These are phyloP conservation scores for Syngnathus rostellatus DNA, from an alignment of 2,797 vertebrate species.

Conservation along the genomic window DNA sequence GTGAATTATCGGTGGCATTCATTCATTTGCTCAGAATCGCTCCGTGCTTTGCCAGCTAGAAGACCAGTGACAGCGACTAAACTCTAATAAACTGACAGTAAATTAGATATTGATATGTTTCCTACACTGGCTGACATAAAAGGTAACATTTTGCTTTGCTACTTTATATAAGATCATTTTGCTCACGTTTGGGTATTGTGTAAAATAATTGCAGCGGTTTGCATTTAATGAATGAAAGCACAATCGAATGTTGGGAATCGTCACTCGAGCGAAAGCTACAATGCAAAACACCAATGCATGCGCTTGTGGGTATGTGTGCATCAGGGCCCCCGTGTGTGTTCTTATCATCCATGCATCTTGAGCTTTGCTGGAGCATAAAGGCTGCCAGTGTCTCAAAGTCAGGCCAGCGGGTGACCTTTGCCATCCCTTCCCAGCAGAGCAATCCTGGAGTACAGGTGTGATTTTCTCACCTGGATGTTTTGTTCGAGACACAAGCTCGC, in stretches of 20 bases:
- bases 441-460: slow-evolving; percentile 52
- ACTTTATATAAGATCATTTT: background rate
- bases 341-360: slow-evolving; percentile 30
- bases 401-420: slow-evolving; percentile 52
- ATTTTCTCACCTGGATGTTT: slow-evolving; percentile 71
- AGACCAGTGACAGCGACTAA: background rate
- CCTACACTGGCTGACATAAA: background rate
- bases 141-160: background rate
- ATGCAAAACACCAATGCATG: slow-evolving; percentile 17
- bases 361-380: slow-evolving; percentile 51
- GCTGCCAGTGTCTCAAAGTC: slow-evolving; percentile 46
- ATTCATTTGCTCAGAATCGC: background rate
- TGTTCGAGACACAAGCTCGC: slow-evolving; percentile 53
- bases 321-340: slow-evolving; percentile 11
- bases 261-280: slow-evolving; percentile 28
- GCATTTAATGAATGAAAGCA: slow-evolving; percentile 11
- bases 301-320: slow-evolving; percentile 11
- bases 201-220: slow-evolving; percentile 25
- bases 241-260: background rate
- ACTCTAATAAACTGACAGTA: no score
- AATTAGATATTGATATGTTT: background rate
- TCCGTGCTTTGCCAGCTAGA: background rate
- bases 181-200: background rate
- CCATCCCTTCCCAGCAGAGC: slow-evolving; percentile 49
- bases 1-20: background rate